Conservation (phyloP, 2,797 vertebrate species). For the Spea hammondii region DNA sequence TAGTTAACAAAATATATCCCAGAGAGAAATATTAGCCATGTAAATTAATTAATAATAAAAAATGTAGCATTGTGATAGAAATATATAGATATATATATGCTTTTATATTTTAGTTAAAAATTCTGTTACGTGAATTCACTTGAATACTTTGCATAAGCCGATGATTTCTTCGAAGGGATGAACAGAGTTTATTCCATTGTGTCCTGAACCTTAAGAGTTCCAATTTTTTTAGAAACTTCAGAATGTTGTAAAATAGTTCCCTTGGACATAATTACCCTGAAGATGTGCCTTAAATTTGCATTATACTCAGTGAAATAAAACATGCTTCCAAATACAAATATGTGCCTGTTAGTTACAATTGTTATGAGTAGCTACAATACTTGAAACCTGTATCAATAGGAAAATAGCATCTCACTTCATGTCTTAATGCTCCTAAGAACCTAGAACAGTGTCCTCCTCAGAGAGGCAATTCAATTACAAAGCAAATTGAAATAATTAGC, state of each 20-base stretch:
- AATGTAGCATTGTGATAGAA: too few relatives aligned
- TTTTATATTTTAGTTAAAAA: too few relatives aligned
- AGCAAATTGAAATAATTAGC: constrained; percentile 71
- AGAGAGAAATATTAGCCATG: too few relatives aligned
- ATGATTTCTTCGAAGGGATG: too few relatives aligned
- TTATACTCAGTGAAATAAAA: constrained; percentile 20
- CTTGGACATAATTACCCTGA: constrained; percentile 9
- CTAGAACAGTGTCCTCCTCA: constrained; percentile 60
- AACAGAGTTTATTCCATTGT: too few relatives aligned
- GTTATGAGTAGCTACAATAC: constrained; percentile 14
- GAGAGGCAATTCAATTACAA: constrained; percentile 70
- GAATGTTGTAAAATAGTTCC: constrained; percentile 34
- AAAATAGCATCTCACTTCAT: constrained; percentile 28
- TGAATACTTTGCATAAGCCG: too few relatives aligned
- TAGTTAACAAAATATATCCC: too few relatives aligned
- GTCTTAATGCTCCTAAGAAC: constrained; percentile 17
- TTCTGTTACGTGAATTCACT: too few relatives aligned
- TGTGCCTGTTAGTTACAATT: constrained; percentile 43
- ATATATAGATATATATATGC: too few relatives aligned
- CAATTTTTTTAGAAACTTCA: not conserved
- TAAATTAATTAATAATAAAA: too few relatives aligned
- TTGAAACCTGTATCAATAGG: constrained; percentile 31
- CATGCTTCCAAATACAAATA: constrained; percentile 12
- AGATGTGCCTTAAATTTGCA: constrained; percentile 20
- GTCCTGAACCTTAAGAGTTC: too few relatives aligned